A percentile compares a stretch with the other conserved stretches of the same genome.
Conservation (phyloP, 2,113 vertebrate genomes). For the Cynoglossus semilaevis region DNA sequence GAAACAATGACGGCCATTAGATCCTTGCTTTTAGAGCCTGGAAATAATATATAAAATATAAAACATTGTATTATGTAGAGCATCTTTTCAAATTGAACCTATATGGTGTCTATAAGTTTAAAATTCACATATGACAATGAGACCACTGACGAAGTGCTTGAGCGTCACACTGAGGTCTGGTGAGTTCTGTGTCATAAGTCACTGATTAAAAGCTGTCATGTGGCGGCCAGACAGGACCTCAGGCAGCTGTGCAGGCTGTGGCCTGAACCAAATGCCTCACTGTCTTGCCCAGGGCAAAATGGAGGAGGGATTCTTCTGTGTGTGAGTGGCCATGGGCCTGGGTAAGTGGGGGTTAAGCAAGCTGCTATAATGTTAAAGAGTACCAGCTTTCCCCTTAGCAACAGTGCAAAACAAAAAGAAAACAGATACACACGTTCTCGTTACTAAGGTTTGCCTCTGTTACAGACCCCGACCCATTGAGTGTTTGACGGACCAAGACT, state of each 20-base stretch:
- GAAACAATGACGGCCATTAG: not conserved
- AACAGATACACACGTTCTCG: slow-evolving; percentile 46
- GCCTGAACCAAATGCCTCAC: slow-evolving; percentile 76
- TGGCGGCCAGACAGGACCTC: slow-evolving; percentile 71
- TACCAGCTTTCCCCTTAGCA: slow-evolving; percentile 57
- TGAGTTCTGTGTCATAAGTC: slow-evolving; percentile 47
- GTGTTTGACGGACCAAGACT: not conserved
- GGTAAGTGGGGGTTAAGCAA: slow-evolving; percentile 26
- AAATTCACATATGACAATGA: slow-evolving; percentile 2
- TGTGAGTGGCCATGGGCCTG: slow-evolving; percentile 13
- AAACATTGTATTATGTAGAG: too few relatives aligned
- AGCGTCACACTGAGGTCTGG: slow-evolving; percentile 35
- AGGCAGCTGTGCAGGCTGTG: slow-evolving; percentile 65
- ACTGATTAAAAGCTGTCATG: slow-evolving; percentile 68
- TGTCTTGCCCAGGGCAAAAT: slow-evolving; percentile 58
- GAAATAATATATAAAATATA: not conserved
- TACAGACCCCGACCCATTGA: slow-evolving; percentile 8
- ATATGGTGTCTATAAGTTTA: not conserved
- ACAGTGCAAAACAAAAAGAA: slow-evolving; percentile 65
- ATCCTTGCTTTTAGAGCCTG: not conserved
- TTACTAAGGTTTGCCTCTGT: slow-evolving; percentile 2
- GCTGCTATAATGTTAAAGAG: slow-evolving; percentile 59
- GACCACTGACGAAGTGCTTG: slow-evolving; percentile 37
- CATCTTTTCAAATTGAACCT: too few relatives aligned
- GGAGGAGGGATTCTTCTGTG: slow-evolving; percentile 35